Conservation (phyloP, 2,888 invertebrate genomes). For the Sesia apiformis region DNA sequence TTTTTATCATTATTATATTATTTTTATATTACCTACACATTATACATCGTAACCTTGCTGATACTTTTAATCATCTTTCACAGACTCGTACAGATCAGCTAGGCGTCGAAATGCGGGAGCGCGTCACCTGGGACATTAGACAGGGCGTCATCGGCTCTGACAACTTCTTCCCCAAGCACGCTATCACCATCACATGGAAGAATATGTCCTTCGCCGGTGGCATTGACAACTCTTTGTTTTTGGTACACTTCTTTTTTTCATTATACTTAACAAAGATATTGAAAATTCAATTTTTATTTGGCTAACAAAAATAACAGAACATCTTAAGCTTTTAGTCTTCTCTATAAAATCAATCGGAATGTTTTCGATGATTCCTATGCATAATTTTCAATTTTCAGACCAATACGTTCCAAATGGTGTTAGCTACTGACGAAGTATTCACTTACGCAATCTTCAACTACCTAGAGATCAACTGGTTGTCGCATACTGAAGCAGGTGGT, state of each 20-base stretch:
- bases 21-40: neutral
- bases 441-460: slow-evolving; percentile 98
- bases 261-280: no score
- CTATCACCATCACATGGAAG: slow-evolving; percentile 94
- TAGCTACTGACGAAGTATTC: slow-evolving; percentile 94
- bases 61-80: slow-evolving; percentile 7
- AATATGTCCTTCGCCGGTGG: slow-evolving; percentile 95
- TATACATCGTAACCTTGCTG: neutral
- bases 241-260: slow-evolving; percentile 47
- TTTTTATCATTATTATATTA: no score
- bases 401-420: slow-evolving; percentile 95
- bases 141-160: slow-evolving; percentile 94
- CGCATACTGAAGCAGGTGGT: slow-evolving; percentile 93
- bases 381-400: slow-evolving; percentile 73
- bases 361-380: neutral
- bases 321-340: neutral
- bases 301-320: neutral
- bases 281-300: no score
- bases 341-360: neutral
- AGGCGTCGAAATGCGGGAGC: slow-evolving; percentile 89
- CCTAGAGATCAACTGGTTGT: slow-evolving; percentile 90
- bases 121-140: slow-evolving; percentile 90
- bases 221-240: slow-evolving; percentile 83
- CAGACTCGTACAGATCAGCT: slow-evolving; percentile 84
- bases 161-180: slow-evolving; percentile 93